Evolutionary conservation across 2,888 invertebrate genomes (phyloP).

Genomic region (Idaea dimidiata): DNA sequence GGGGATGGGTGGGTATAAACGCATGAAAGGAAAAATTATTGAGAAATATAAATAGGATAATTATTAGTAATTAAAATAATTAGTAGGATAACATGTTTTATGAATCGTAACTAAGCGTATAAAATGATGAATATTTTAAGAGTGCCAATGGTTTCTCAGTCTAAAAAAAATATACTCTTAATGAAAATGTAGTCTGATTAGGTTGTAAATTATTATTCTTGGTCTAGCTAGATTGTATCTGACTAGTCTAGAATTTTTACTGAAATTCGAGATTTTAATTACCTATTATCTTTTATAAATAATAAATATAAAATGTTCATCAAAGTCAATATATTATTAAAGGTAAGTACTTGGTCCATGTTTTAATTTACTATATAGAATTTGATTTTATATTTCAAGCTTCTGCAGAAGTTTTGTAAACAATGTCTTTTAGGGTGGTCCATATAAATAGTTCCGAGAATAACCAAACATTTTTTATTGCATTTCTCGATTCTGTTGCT

Average conservation of each 20-base stretch:
- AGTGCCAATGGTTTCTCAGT: too few relatives aligned
- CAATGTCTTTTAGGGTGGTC: slow-evolving; percentile 3
- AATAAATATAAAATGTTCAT: not conserved
- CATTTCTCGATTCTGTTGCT: slow-evolving; percentile 6
- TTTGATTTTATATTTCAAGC: not conserved
- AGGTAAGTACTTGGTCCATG: not conserved
- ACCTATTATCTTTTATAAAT: not conserved
- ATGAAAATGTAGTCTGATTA: slow-evolving; percentile 19
- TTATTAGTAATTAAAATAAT: too few relatives aligned
- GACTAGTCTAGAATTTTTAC: slow-evolving; percentile 14
- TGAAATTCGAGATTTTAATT: slow-evolving; percentile 13
- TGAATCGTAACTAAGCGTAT: not conserved
- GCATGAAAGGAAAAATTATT: too few relatives aligned
- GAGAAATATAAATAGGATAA: too few relatives aligned
- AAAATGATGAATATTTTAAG: too few relatives aligned
- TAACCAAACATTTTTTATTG: slow-evolving; percentile 16
- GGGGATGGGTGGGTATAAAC: too few relatives aligned
- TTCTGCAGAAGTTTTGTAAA: not conserved
- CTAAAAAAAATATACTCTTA: not conserved
- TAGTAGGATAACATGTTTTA: slow-evolving; percentile 7
- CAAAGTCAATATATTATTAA: not conserved
- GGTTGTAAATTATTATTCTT: slow-evolving; percentile 27
- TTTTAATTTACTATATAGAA: not conserved
- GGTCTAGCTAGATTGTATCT: slow-evolving; percentile 21
- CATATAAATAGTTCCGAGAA: slow-evolving; percentile 15